Evolutionary conservation across 2,888 invertebrate genomes (phyloP).

Genomic region (Oscheius sp.): DNA sequence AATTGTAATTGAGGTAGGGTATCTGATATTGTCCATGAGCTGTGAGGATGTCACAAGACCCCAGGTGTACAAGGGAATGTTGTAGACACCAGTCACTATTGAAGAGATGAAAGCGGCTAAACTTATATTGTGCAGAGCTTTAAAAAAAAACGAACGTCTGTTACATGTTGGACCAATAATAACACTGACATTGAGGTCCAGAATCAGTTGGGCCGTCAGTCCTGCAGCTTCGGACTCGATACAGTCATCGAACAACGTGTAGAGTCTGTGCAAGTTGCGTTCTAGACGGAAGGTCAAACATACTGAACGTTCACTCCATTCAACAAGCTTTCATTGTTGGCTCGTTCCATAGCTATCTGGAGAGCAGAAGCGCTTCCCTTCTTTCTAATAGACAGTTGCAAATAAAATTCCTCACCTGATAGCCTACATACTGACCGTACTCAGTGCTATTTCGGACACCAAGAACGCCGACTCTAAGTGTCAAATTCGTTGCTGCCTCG

Average conservation of each 20-base stretch:
- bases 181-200: constrained; percentile 48
- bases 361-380: constrained; percentile 47
- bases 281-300: background rate
- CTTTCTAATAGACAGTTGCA: background rate
- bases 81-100: constrained; percentile 50
- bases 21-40: constrained; percentile 42
- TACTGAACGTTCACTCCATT: constrained; percentile 49
- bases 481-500: background rate
- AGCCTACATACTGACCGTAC: constrained; percentile 22
- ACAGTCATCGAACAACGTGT: constrained; percentile 53
- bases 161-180: constrained; percentile 60
- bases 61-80: constrained; percentile 50
- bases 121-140: background rate
- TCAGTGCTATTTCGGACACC: constrained; percentile 11
- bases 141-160: constrained; percentile 15
- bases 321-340: constrained; percentile 43
- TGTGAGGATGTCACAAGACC: constrained; percentile 48
- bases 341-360: constrained; percentile 53
- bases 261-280: constrained; percentile 38
- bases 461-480: constrained; percentile 18
- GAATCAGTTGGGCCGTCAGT: constrained; percentile 42
- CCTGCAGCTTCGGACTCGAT: constrained; percentile 48
- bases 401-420: background rate
- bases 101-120: constrained; percentile 46
- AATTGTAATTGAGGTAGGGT: constrained; percentile 46